phyloP scores from a whole-genome alignment of 2,113 vertebrate species.

The Jaculus jaculus region DNA sequence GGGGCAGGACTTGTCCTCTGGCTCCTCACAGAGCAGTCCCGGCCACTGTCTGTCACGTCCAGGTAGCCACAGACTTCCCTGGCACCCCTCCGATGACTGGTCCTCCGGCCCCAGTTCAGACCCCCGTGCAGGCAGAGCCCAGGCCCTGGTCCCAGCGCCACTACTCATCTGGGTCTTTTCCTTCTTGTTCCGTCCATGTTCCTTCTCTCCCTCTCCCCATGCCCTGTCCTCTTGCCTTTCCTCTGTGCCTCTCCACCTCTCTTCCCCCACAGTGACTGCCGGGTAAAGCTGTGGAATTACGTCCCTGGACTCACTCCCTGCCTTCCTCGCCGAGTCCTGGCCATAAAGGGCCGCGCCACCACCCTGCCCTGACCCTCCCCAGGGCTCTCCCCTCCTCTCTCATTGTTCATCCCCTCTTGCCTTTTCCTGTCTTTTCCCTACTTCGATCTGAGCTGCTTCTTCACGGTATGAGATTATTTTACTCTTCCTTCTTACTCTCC shows the following conservation, averaged over 20 bases:
- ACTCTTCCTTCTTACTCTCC: constrained; percentile 67
- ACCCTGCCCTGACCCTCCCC: constrained; percentile 93
- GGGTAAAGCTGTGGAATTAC: constrained; percentile 99
- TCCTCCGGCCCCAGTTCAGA: neutral
- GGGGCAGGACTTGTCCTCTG: neutral
- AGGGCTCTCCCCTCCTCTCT: constrained; percentile 64
- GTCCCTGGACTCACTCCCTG: constrained; percentile 98
- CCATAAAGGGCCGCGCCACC: constrained; percentile 99
- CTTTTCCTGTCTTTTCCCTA: constrained; percentile 77
- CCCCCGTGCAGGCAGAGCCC: neutral
- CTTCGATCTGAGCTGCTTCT: constrained; percentile 86
- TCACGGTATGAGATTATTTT: constrained; percentile 86
- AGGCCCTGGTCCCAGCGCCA: neutral
- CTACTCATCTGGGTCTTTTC: constrained; percentile 44
- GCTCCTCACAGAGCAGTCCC: neutral
- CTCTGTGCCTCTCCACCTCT: constrained; percentile 55
- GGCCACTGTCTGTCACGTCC: neutral
- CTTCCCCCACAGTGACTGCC: constrained; percentile 93
- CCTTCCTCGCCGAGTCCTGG: constrained; percentile 98
- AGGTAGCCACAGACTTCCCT: neutral
- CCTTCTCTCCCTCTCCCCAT: constrained; percentile 77
- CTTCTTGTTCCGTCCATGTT: constrained; percentile 72
- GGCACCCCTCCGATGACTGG: neutral
- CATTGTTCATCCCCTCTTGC: constrained; percentile 73
- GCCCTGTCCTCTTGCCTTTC: constrained; percentile 72